Base-by-base conservation (phyloP, 2,888 invertebrate genomes). In the Tineola bisselliella region DNA sequence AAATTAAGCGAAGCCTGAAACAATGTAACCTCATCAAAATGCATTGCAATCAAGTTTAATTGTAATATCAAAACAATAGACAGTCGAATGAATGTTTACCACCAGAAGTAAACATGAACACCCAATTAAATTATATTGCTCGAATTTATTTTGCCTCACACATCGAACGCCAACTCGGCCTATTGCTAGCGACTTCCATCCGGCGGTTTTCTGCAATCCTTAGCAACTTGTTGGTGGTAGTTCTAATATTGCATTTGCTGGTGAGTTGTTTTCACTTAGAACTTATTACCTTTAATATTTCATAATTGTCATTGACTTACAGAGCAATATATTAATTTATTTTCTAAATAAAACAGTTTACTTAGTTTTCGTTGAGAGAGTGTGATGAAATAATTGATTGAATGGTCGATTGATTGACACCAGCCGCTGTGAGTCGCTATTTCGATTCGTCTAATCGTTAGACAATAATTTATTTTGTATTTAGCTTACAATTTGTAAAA, bases 1-100 rank as follows among this genome's bases (percentile, higher is more conserved):
- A 38, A 6, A 38, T 38, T 38, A 38, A 38, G 38, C 19, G 15
- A 56, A 19, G 25, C 56, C 18, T 56, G 19, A 2, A 64, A 68
- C 67, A 66, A 67, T 67, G 65, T 68, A 68, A 68, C 61, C 64
- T 64, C 62, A 65, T 65, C 62, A 62, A 62, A 63, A 62, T 59
- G 60, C 61, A 64, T 59, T 62, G 62, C 61, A 11, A 63, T 61
- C 52, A 33, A 58, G 58, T 25, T 30, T 15, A 48, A 60, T 44
- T 60, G 60, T 60, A 48, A 60, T 48, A 60, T 60, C 30, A 60
- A 60, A 60, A 60, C 60, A 48, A 17, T 11, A 43, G 17, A 13
- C 19, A n/a, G 17, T 56, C 19, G 25, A n/a, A 56, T 56, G 1
- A 56, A 19, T 11, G 18, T 17, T 17, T n/a, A 17, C 48, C 48